A percentile compares a stretch with the other conserved stretches of the same genome.
phyloP scores from a whole-genome alignment of 2,797 vertebrate genomes.

The Diceros bicornis region DNA sequence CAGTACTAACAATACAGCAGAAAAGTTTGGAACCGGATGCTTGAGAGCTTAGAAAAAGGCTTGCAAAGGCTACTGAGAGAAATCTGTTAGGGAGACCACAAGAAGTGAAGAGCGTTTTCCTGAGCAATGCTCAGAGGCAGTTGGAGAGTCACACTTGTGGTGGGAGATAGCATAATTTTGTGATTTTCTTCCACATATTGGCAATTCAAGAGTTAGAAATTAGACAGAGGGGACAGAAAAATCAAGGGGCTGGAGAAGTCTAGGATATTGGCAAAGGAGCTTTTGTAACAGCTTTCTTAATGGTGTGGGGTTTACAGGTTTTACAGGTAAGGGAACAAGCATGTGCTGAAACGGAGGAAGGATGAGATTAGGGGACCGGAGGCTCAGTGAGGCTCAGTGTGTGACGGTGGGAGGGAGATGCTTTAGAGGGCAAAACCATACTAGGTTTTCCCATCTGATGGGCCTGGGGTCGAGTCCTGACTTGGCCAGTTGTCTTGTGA shows the following conservation, averaged over 20 bases:
- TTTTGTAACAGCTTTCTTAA: neutral
- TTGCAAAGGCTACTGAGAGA: neutral
- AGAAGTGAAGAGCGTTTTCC: neutral
- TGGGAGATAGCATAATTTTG: neutral
- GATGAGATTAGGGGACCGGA: neutral
- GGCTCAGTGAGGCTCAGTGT: neutral
- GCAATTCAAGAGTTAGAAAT: neutral
- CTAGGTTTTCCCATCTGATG: neutral
- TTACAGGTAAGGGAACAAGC: neutral
- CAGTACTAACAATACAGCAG: neutral
- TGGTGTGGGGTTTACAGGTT: neutral
- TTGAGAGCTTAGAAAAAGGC: neutral
- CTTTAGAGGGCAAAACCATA: neutral
- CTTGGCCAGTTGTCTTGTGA: neutral
- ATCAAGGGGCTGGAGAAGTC: neutral
- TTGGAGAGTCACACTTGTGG: neutral
- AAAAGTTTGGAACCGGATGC: neutral
- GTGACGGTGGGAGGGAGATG: neutral
- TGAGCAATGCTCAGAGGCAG: neutral
- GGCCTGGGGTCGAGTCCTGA: neutral
- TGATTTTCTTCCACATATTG: neutral
- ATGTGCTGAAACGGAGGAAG: neutral
- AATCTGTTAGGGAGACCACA: neutral
- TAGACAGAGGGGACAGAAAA: neutral
- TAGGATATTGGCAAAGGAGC: neutral